These are phyloP conservation scores for Catagonus wagneri DNA, from an alignment of 2,113 vertebrate species.

Conservation along the genomic window DNA sequence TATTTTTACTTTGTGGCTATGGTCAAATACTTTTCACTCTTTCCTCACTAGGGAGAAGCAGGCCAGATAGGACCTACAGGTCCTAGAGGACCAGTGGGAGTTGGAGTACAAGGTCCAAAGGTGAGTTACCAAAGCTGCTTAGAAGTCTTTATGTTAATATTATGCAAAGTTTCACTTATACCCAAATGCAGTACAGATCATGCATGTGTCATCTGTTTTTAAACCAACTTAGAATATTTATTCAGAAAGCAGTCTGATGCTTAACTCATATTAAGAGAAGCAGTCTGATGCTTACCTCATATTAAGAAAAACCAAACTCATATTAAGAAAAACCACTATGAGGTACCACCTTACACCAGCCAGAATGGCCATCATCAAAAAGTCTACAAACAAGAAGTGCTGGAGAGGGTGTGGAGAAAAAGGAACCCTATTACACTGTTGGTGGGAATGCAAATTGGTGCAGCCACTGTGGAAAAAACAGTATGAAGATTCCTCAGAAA, in stretches of 20 bases:
- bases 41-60: conserved; percentile 81
- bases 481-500: too few species aligned
- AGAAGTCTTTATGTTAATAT: not conserved
- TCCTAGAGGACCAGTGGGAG: conserved; percentile 84
- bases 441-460: too few species aligned
- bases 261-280: not conserved
- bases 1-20: conserved; percentile 26
- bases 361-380: too few species aligned
- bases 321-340: too few species aligned
- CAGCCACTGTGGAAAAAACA: too few species aligned
- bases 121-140: conserved; percentile 81
- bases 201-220: not conserved
- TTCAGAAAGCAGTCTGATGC: not conserved
- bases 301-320: too few species aligned
- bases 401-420: too few species aligned
- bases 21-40: not conserved
- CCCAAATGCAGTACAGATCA: not conserved
- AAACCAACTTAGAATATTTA: not conserved
- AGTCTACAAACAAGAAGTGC: too few species aligned
- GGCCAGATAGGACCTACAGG: conserved; percentile 83
- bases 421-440: too few species aligned
- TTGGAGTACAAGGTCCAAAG: conserved; percentile 88
- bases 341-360: too few species aligned
- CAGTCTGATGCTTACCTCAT: too few species aligned
- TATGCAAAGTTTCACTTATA: not conserved